phyloP scores from a whole-genome alignment of 2,113 vertebrate genomes.

The Emydura subglobosa region DNA sequence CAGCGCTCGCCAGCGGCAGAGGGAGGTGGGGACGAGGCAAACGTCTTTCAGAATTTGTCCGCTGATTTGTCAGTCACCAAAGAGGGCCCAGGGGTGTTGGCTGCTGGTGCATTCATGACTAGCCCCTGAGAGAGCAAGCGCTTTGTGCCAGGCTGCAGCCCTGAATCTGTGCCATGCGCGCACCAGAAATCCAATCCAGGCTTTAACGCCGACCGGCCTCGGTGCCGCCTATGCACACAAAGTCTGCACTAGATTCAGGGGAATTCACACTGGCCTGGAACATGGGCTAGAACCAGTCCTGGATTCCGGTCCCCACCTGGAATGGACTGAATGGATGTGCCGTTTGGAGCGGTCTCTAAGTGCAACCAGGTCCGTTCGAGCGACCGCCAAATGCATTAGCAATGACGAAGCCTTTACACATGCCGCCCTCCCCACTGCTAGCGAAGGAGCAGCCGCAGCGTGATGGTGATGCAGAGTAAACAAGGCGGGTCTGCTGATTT shows the following conservation, averaged over 20 bases:
- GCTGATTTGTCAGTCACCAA: neutral
- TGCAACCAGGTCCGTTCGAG: neutral
- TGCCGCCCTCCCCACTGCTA: neutral
- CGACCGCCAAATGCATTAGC: neutral
- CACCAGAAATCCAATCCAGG: neutral
- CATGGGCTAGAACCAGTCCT: neutral
- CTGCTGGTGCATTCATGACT: neutral
- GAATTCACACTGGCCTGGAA: neutral
- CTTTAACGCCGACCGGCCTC: neutral
- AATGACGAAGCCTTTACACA: neutral
- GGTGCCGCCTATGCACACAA: neutral
- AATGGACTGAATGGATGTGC: neutral
- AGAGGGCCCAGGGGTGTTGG: neutral
- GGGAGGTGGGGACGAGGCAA: neutral
- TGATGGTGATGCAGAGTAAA: neutral
- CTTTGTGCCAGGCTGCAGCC: rapidly evolving
- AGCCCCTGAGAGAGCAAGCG: rapidly evolving
- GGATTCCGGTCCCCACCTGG: neutral
- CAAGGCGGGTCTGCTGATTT: neutral
- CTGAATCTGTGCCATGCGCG: neutral
- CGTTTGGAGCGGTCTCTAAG: neutral
- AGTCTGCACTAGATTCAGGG: neutral
- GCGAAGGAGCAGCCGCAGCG: neutral
- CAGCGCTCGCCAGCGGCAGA: neutral
- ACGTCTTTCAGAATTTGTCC: neutral